Conservation (phyloP, 2,113 vertebrate species). For the Vulpes vulpes region DNA sequence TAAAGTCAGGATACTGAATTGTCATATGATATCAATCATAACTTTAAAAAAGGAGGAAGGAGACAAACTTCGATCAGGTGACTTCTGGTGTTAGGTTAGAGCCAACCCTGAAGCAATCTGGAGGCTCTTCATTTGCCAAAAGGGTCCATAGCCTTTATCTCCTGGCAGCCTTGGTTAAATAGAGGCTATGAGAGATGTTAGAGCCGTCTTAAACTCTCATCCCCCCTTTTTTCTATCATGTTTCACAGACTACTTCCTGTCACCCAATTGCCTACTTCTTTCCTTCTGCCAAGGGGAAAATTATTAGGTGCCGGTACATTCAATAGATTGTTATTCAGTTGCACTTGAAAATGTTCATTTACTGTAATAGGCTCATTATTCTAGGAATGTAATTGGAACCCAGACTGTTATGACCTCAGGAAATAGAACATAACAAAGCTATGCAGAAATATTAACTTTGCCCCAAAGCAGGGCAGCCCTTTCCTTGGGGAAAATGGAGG, state of each 20-base stretch:
- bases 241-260: slow-evolving; percentile 36
- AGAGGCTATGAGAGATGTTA: neutral
- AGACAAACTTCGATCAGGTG: slow-evolving; percentile 17
- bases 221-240: neutral
- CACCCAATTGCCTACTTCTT: neutral
- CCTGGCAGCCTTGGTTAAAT: neutral
- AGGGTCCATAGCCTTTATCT: neutral
- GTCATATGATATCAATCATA: neutral
- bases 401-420: slow-evolving; percentile 68
- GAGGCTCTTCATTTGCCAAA: neutral
- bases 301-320: slow-evolving; percentile 71
- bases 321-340: slow-evolving; percentile 39
- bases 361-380: slow-evolving; percentile 74
- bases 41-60: neutral
- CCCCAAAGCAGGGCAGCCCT: slow-evolving; percentile 8
- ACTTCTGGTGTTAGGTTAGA: neutral
- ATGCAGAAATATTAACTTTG: slow-evolving; percentile 70
- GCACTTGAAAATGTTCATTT: slow-evolving; percentile 73
- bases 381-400: slow-evolving; percentile 75
- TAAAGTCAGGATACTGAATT: neutral
- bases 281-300: slow-evolving; percentile 53
- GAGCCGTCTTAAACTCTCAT: neutral
- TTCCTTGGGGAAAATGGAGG: neutral
- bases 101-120: neutral
- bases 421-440: slow-evolving; percentile 73